Evolutionary conservation across 2,113 vertebrate genomes (phyloP).

Genomic region (Gallinago media): DNA sequence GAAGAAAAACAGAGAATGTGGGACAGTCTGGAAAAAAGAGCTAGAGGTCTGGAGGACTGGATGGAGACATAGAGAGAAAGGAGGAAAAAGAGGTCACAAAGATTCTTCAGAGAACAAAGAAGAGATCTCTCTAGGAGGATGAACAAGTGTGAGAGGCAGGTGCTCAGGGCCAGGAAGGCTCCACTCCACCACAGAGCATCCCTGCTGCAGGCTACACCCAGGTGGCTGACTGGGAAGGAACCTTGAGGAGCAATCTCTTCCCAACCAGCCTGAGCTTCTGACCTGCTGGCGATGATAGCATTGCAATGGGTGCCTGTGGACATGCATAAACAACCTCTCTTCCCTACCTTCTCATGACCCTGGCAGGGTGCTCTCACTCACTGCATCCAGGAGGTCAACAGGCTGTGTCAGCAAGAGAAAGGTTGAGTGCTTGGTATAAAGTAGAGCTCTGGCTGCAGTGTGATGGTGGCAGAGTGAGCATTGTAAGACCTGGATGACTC

Average conservation of each 20-base stretch:
- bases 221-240: neutral
- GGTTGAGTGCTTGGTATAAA: neutral
- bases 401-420: neutral
- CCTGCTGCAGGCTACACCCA: neutral
- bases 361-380: neutral
- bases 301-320: neutral
- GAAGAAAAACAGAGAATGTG: neutral
- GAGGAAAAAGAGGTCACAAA: neutral
- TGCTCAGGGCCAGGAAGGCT: neutral
- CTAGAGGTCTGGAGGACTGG: neutral
- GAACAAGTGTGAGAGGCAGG: neutral
- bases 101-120: neutral
- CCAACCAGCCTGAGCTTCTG: neutral
- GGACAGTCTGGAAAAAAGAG: neutral
- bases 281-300: neutral
- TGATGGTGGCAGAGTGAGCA: neutral
- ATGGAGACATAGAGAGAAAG: neutral
- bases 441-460: neutral
- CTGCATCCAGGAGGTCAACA: neutral
- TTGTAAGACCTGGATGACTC: rapidly evolving
- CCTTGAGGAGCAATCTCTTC: neutral
- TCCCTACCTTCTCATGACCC: neutral
- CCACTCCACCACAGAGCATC: neutral
- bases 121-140: neutral
- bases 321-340: neutral